A percentile compares a stretch with the other conserved stretches of the same genome.
phyloP scores from a whole-genome alignment of 2,888 invertebrate species.

The Zelleria hepariella region DNA sequence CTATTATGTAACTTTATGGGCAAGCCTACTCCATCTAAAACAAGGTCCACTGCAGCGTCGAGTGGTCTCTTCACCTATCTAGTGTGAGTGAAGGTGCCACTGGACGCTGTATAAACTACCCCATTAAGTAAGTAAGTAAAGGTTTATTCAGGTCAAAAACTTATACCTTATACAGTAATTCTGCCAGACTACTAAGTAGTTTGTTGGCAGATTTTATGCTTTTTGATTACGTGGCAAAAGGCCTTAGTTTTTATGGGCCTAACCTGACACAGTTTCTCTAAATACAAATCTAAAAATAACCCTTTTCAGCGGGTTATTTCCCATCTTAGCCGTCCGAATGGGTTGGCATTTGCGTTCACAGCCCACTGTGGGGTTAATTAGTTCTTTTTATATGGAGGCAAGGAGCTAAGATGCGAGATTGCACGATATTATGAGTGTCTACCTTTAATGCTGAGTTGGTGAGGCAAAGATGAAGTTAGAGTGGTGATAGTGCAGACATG shows the following conservation, averaged over 20 bases:
- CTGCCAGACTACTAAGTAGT: too few species aligned
- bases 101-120: too few species aligned
- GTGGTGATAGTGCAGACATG: not conserved
- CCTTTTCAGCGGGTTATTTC: not conserved
- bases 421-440: constrained; percentile 48
- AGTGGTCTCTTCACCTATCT: too few species aligned
- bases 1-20: too few species aligned
- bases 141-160: too few species aligned
- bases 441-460: constrained; percentile 14
- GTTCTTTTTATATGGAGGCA: constrained; percentile 54
- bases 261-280: not conserved
- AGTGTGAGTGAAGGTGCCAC: too few species aligned
- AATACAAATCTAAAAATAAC: not conserved
- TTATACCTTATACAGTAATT: too few species aligned
- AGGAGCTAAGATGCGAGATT: constrained; percentile 33
- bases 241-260: not conserved
- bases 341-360: not conserved
- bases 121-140: too few species aligned
- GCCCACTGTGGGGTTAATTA: constrained; percentile 40
- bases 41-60: too few species aligned
- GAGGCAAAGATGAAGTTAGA: not conserved
- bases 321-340: not conserved
- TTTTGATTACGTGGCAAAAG: not conserved
- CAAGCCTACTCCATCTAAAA: too few species aligned
- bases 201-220: too few species aligned